Percentiles rank a stretch among this genome's conserved stretches.
Conservation (phyloP, 2,113 vertebrate species). For the Equus quagga region DNA sequence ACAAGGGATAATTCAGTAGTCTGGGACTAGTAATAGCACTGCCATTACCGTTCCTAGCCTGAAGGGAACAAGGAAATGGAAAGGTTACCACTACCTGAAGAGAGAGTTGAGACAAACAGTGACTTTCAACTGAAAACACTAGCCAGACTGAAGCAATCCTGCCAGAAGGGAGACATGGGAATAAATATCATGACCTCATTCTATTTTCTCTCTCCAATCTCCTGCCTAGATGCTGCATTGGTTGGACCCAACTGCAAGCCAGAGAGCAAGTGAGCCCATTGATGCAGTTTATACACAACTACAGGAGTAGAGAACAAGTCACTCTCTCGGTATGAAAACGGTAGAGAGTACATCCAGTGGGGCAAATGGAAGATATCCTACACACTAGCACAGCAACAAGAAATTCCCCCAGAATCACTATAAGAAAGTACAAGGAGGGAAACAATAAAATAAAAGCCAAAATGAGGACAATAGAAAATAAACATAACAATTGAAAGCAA, state of each 20-base stretch:
- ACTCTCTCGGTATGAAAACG: background rate
- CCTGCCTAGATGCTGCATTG: background rate
- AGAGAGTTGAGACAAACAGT: constrained; percentile 12
- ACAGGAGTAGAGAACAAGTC: background rate
- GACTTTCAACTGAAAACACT: background rate
- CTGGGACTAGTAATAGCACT: background rate
- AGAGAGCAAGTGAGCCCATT: background rate
- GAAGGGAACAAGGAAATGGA: background rate
- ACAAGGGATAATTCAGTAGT: background rate
- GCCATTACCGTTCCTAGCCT: background rate
- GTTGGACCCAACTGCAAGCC: background rate
- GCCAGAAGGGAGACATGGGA: background rate
- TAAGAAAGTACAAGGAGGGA: constrained; percentile 27
- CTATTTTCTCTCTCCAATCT: background rate
- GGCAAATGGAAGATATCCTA: background rate
- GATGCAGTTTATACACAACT: background rate
- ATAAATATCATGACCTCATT: background rate
- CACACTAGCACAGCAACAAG: background rate
- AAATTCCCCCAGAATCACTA: background rate
- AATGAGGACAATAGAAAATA: background rate
- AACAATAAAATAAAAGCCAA: background rate
- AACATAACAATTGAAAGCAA: background rate
- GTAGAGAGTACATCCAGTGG: background rate
- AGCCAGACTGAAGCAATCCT: background rate
- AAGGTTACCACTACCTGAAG: background rate